These are phyloP conservation scores for Nymphalis urticae DNA, from an alignment of 2,888 invertebrate genomes.

Conservation along the genomic window DNA sequence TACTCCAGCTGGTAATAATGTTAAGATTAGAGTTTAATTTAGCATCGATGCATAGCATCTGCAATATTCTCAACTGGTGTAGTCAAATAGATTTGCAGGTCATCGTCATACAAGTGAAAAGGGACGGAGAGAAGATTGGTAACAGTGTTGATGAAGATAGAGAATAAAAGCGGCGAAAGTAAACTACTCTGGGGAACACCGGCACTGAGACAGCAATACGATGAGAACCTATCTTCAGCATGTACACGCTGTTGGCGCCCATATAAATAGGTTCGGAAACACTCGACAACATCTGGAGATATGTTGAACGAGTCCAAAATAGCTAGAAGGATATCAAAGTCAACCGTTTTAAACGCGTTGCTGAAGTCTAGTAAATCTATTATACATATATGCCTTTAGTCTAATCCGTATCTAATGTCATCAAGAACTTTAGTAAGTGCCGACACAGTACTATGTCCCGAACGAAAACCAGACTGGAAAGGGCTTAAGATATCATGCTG, in stretches of 20 bases:
- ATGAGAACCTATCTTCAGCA: background rate
- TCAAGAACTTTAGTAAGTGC: slow-evolving; percentile 2
- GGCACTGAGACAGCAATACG: background rate
- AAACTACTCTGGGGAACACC: slow-evolving; percentile 13
- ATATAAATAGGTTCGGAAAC: background rate
- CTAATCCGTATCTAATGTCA: background rate
- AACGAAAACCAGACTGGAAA: no score
- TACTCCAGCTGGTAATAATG: slow-evolving; percentile 1
- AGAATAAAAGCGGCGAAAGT: slow-evolving; percentile 15
- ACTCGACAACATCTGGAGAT: slow-evolving; percentile 10
- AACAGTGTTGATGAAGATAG: slow-evolving; percentile 15
- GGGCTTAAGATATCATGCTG: background rate
- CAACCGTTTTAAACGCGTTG: no score
- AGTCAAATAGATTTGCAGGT: slow-evolving; percentile 14
- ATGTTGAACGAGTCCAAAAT: no score
- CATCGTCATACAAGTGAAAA: slow-evolving; percentile 17
- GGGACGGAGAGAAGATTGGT: background rate
- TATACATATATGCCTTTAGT: no score
- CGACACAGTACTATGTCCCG: slow-evolving; percentile 7
- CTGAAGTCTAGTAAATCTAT: no score
- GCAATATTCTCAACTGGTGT: background rate
- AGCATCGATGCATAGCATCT: background rate
- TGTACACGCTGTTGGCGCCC: background rate
- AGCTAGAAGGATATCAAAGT: no score
- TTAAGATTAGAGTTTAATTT: slow-evolving; percentile 3